Evolutionary conservation across 2,888 invertebrate species (phyloP).

Genomic region (Heliconius ismenius): DNA sequence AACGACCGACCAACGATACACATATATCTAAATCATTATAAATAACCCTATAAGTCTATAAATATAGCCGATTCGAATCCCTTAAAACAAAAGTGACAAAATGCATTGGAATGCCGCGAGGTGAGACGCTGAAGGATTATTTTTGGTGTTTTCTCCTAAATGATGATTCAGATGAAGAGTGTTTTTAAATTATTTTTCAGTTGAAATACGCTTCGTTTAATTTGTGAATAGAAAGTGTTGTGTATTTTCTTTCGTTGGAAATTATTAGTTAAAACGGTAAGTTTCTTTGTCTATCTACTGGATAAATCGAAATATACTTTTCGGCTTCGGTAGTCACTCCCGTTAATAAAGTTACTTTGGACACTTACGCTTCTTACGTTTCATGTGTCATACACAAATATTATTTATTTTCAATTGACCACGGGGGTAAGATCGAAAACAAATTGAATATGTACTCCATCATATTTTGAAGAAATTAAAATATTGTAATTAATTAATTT

Average conservation of each 20-base stretch:
- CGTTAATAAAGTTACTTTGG: no score
- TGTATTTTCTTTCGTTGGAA: neutral
- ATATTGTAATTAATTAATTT: no score
- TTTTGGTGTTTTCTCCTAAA: slow-evolving; percentile 17
- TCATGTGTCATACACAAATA: no score
- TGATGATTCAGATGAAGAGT: slow-evolving; percentile 27
- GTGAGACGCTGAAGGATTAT: slow-evolving; percentile 3
- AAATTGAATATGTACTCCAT: no score
- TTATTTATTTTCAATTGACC: no score
- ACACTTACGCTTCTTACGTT: no score
- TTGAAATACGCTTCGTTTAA: slow-evolving; percentile 4
- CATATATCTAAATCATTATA: slow-evolving; percentile 38
- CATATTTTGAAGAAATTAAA: no score
- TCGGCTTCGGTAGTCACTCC: no score
- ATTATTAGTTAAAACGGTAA: neutral
- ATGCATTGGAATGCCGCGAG: slow-evolving; percentile 9
- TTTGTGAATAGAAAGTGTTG: slow-evolving; percentile 4
- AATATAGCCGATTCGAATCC: slow-evolving; percentile 28
- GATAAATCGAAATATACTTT: no score
- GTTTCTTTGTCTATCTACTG: neutral
- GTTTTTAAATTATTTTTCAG: slow-evolving; percentile 8
- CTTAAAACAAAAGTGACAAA: slow-evolving; percentile 20
- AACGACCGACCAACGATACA: slow-evolving; percentile 52
- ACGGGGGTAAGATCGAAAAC: no score
- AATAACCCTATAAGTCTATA: slow-evolving; percentile 34